phyloP scores from a whole-genome alignment of 2,113 vertebrate species.

The Boulengeromyrus knoepffleri region DNA sequence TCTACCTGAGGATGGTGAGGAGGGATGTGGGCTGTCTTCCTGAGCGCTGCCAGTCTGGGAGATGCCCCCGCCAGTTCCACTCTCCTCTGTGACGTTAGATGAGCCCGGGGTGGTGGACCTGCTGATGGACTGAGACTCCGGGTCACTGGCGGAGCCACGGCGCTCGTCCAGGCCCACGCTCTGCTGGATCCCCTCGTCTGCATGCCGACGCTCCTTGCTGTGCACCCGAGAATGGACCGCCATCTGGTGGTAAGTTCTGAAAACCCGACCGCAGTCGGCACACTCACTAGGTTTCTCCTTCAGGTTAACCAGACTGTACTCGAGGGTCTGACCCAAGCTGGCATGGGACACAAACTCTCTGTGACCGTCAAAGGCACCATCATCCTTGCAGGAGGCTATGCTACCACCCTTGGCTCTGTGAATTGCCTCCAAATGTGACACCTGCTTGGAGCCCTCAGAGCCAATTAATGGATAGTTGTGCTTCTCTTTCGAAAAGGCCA shows the following conservation, averaged over 20 bases:
- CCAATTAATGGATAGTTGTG: neutral
- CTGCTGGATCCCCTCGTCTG: conserved; percentile 75
- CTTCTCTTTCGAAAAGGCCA: conserved; percentile 45
- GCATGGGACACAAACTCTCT: conserved; percentile 30
- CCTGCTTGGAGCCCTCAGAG: conserved; percentile 1
- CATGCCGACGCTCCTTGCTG: conserved; percentile 77
- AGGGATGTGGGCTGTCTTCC: conserved; percentile 95
- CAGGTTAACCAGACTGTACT: conserved; percentile 60
- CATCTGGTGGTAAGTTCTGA: conserved; percentile 84
- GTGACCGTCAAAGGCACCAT: conserved; percentile 60
- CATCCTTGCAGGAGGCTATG: neutral
- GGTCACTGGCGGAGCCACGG: conserved; percentile 91
- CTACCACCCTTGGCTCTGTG: neutral
- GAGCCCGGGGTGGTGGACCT: conserved; percentile 94
- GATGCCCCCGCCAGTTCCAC: conserved; percentile 81
- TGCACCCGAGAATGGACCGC: conserved; percentile 89
- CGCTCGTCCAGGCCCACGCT: conserved; percentile 73
- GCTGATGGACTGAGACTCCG: conserved; percentile 96
- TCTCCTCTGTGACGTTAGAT: conserved; percentile 95
- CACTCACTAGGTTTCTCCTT: conserved; percentile 76
- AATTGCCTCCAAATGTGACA: neutral
- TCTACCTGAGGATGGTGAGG: conserved; percentile 92
- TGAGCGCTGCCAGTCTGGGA: conserved; percentile 93
- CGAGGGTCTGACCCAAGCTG: conserved; percentile 23
- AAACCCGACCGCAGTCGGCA: conserved; percentile 78